phyloP scores from a whole-genome alignment of 2,888 invertebrate species.

The Drosophila maculinotata region DNA sequence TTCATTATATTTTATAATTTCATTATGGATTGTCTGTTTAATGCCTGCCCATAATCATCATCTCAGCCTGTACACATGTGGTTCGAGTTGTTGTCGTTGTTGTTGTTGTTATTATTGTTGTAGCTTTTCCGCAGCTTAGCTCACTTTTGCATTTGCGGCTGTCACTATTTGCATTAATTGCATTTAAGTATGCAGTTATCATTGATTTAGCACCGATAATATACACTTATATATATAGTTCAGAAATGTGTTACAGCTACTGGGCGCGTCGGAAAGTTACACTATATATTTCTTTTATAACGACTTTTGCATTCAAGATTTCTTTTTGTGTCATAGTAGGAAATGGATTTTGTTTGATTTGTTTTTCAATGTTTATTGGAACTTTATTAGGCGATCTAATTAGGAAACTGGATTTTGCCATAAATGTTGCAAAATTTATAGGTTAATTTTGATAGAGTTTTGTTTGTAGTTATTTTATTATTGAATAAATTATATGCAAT shows the following conservation, averaged over 20 bases:
- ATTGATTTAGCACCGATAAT: slow-evolving; percentile 80
- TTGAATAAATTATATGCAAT: background rate
- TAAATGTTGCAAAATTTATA: slow-evolving; percentile 13
- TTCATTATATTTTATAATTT: slow-evolving; percentile 69
- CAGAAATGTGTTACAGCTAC: slow-evolving; percentile 46
- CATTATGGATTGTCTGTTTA: slow-evolving; percentile 75
- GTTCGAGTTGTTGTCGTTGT: no score
- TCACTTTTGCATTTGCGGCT: slow-evolving; percentile 71
- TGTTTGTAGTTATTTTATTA: slow-evolving; percentile 7
- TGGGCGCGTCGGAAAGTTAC: slow-evolving; percentile 48
- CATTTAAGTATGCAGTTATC: slow-evolving; percentile 78
- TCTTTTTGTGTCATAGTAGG: slow-evolving; percentile 25
- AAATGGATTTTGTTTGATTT: background rate
- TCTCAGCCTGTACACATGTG: slow-evolving; percentile 60
- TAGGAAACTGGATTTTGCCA: slow-evolving; percentile 4
- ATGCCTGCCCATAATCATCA: slow-evolving; percentile 72
- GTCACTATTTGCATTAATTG: slow-evolving; percentile 81
- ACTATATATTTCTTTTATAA: slow-evolving; percentile 7
- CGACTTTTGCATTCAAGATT: slow-evolving; percentile 8
- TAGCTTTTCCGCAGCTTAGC: slow-evolving; percentile 49
- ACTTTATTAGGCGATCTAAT: background rate
- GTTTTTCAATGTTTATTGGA: background rate
- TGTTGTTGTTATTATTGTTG: slow-evolving; percentile 33
- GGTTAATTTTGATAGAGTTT: background rate
- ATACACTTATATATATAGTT: slow-evolving; percentile 48